Percentiles rank a stretch among this genome's conserved stretches.
Conservation (phyloP, 1,140 invertebrate genomes). For the Cydia amplana region DNA sequence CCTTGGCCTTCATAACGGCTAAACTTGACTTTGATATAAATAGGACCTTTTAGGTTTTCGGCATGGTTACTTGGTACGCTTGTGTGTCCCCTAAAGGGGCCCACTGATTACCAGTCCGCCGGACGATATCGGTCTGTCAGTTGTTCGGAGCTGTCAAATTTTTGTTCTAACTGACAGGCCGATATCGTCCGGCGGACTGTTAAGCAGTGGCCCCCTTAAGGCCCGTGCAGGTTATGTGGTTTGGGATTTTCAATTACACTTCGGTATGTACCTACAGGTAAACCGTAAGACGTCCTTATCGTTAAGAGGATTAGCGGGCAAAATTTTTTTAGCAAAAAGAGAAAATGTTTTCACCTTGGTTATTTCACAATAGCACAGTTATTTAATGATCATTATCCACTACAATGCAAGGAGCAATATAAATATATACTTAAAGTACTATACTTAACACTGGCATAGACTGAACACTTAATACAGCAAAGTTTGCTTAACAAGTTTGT, state of each 20-base stretch:
- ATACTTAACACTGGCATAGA: slow-evolving; percentile 5
- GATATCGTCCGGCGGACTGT: too few species aligned
- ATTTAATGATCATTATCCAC: too few species aligned
- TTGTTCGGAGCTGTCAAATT: too few species aligned
- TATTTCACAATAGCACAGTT: not conserved
- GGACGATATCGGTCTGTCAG: too few species aligned
- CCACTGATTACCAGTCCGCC: too few species aligned
- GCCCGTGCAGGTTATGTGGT: not conserved
- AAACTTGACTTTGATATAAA: not conserved
- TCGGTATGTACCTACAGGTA: not conserved
- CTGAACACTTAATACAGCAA: not conserved
- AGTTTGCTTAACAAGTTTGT: slow-evolving; percentile 11
- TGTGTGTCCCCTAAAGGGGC: too few species aligned
- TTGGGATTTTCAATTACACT: not conserved
- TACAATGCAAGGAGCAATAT: too few species aligned
- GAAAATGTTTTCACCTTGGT: not conserved
- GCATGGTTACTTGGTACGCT: not conserved
- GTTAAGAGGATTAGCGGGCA: not conserved
- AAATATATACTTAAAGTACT: too few species aligned
- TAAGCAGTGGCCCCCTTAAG: too few species aligned
- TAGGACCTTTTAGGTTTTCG: not conserved
- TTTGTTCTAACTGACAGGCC: too few species aligned
- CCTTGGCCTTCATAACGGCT: not conserved
- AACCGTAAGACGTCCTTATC: not conserved
- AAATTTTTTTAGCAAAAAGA: not conserved